Evolutionary conservation across 1,140 invertebrate species (phyloP).

Genomic region (Choristoneura fumiferana): DNA sequence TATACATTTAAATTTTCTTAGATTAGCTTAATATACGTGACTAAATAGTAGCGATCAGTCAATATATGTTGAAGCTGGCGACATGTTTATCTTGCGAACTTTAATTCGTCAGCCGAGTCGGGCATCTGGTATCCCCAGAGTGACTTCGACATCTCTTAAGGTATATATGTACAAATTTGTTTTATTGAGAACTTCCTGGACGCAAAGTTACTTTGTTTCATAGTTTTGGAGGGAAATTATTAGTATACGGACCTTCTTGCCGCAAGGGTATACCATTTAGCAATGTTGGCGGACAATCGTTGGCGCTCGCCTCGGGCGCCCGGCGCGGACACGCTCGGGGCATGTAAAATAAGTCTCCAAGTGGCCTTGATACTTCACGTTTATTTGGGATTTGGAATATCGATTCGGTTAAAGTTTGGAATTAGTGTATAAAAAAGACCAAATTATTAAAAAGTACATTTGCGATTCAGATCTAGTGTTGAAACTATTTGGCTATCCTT

Average conservation of each 20-base stretch:
- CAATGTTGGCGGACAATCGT: slow-evolving; percentile 64
- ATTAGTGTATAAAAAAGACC: slow-evolving; percentile 73
- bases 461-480: slow-evolving; percentile 70
- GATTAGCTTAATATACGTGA: slow-evolving; percentile 59
- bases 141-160: slow-evolving; percentile 39
- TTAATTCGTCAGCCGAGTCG: background rate
- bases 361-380: slow-evolving; percentile 76
- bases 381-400: slow-evolving; percentile 72
- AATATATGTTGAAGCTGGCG: background rate
- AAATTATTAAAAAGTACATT: slow-evolving; percentile 71
- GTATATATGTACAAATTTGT: slow-evolving; percentile 72
- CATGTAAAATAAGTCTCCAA: slow-evolving; percentile 72
- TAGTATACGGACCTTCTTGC: slow-evolving; percentile 62
- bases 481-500: slow-evolving; percentile 75
- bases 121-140: slow-evolving; percentile 22
- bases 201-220: slow-evolving; percentile 58
- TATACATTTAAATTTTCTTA: slow-evolving; percentile 70
- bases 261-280: slow-evolving; percentile 74
- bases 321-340: slow-evolving; percentile 36
- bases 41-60: slow-evolving; percentile 46
- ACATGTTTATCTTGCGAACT: slow-evolving; percentile 9
- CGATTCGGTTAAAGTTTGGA: slow-evolving; percentile 73
- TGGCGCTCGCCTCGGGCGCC: slow-evolving; percentile 38
- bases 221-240: slow-evolving; percentile 67
- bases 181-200: slow-evolving; percentile 56